Percentiles rank a stretch among this genome's conserved stretches.
Conservation (phyloP, 2,113 vertebrate genomes). For the Salvelinus namaycush region DNA sequence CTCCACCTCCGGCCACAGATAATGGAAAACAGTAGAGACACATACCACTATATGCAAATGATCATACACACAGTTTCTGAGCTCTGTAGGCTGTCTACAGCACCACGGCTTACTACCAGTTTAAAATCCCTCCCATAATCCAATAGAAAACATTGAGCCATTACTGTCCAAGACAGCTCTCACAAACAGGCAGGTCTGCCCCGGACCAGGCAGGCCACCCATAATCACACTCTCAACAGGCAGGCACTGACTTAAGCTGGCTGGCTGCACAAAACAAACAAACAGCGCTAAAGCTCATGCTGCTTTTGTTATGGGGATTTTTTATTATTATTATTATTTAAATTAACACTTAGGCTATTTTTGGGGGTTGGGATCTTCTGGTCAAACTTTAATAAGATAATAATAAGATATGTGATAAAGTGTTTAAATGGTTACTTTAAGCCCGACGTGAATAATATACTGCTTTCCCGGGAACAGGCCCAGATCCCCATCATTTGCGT, state of each 20-base stretch:
- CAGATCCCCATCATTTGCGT: too few relatives aligned
- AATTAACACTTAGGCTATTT: too few relatives aligned
- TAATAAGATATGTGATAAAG: too few relatives aligned
- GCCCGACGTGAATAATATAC: too few relatives aligned
- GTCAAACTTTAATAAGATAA: not conserved
- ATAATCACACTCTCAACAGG: conserved; percentile 25
- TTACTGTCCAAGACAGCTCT: conserved; percentile 76
- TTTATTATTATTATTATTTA: not conserved
- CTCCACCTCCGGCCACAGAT: conserved; percentile 35
- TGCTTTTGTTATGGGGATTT: conserved; percentile 39
- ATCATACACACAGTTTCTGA: conserved; percentile 53
- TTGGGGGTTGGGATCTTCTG: conserved; percentile 1
- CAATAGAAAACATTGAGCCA: conserved; percentile 80
- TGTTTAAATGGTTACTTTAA: too few relatives aligned
- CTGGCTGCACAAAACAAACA: conserved; percentile 43
- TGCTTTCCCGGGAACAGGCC: too few relatives aligned
- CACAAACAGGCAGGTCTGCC: not conserved
- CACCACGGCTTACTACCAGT: conserved; percentile 79
- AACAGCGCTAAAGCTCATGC: not conserved
- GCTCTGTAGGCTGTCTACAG: conserved; percentile 74
- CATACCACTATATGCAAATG: not conserved
- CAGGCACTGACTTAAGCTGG: too few relatives aligned
- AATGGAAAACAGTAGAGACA: conserved; percentile 24
- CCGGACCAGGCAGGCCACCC: conserved; percentile 54
- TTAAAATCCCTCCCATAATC: conserved; percentile 91